These are phyloP conservation scores for Lophochroa leadbeateri DNA, from an alignment of 2,113 vertebrate genomes.

Conservation along the genomic window DNA sequence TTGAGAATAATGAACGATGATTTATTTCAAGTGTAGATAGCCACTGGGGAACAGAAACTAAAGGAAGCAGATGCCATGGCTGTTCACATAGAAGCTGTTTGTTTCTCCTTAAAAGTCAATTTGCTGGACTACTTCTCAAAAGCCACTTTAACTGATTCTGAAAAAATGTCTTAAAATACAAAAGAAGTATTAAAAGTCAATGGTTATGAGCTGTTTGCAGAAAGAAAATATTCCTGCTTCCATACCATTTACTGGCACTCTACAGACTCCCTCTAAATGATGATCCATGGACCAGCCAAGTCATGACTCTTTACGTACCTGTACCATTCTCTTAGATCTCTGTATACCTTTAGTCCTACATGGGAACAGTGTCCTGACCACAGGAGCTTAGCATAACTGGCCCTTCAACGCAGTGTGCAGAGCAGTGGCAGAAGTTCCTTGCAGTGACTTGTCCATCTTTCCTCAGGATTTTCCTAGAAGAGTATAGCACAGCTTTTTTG, in stretches of 20 bases:
- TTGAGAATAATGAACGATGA: neutral
- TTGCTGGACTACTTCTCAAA: neutral
- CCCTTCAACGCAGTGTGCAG: neutral
- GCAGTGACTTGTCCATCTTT: accelerated
- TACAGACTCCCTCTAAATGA: neutral
- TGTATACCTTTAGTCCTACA: neutral
- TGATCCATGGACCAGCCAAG: neutral
- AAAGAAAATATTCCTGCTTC: neutral
- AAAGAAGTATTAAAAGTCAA: neutral
- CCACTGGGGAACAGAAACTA: neutral
- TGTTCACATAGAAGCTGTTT: neutral
- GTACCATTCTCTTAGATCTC: neutral
- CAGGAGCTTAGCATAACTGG: neutral
- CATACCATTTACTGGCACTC: neutral
- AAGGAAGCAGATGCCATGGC: neutral
- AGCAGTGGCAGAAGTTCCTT: neutral
- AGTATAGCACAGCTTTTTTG: neutral
- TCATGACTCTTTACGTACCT: neutral
- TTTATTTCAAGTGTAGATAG: neutral
- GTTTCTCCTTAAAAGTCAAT: neutral
- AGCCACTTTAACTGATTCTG: neutral
- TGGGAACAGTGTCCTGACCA: neutral
- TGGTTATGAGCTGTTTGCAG: neutral
- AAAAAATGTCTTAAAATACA: neutral
- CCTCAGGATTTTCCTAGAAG: neutral